Percentiles rank a stretch among this genome's conserved stretches.
These are phyloP conservation scores for Colaptes auratus DNA, from an alignment of 2,113 vertebrate species.

Conservation along the genomic window DNA sequence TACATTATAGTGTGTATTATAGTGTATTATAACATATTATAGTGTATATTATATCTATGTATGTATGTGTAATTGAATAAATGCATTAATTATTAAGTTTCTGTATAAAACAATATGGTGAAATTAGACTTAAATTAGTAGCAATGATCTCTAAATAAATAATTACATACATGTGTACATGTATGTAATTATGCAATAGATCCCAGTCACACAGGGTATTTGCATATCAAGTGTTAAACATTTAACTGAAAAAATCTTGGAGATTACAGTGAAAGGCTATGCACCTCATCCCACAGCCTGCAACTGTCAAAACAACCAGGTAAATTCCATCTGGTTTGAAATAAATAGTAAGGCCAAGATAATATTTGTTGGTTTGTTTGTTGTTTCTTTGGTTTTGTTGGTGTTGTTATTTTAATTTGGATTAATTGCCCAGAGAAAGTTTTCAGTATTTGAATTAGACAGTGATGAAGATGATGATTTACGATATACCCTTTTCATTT, in stretches of 20 bases:
- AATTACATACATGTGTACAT: not conserved
- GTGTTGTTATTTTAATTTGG: not conserved
- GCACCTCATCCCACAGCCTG: not conserved
- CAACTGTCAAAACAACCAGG: accelerated
- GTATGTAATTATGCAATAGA: not conserved
- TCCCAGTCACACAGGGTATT: not conserved
- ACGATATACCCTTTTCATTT: not conserved
- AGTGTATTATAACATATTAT: no score
- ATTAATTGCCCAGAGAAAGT: not conserved
- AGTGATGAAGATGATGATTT: not conserved
- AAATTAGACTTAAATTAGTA: not conserved
- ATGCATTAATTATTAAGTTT: not conserved
- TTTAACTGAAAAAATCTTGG: not conserved
- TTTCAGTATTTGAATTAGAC: constrained; percentile 1
- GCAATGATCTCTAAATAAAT: not conserved
- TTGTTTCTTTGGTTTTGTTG: no score
- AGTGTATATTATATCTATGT: not conserved
- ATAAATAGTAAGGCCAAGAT: not conserved
- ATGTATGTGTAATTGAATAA: not conserved
- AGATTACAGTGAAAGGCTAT: not conserved
- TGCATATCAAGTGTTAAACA: not conserved
- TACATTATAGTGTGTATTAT: no score
- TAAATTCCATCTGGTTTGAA: not conserved
- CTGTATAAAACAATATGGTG: not conserved
- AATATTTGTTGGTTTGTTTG: not conserved